These are phyloP conservation scores for Morone chrysops DNA, from an alignment of 2,113 vertebrate genomes.

Conservation along the genomic window DNA sequence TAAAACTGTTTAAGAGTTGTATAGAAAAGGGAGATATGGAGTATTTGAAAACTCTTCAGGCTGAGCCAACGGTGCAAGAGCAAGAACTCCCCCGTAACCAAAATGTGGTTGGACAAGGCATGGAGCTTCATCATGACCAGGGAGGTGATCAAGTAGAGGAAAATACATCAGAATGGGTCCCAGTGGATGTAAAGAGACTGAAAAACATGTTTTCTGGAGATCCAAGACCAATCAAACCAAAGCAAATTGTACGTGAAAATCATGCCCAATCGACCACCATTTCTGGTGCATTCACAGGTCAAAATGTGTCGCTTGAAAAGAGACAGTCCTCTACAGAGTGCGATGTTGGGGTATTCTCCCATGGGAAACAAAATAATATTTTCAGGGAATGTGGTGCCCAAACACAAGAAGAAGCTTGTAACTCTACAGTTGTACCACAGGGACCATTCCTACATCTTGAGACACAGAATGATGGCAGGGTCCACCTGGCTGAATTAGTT, in stretches of 20 bases:
- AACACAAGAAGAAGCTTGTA: constrained; percentile 15
- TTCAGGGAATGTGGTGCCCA: constrained; percentile 31
- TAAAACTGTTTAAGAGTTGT: constrained; percentile 90
- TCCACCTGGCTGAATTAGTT: constrained; percentile 60
- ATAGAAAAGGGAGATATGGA: constrained; percentile 92
- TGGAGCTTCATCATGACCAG: constrained; percentile 54
- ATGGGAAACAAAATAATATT: constrained; percentile 52
- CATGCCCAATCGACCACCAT: constrained; percentile 1
- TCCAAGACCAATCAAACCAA: constrained; percentile 33
- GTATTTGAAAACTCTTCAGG: constrained; percentile 88
- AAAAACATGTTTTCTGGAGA: constrained; percentile 79
- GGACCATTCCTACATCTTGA: constrained; percentile 28
- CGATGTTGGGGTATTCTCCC: neutral
- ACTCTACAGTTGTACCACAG: constrained; percentile 53
- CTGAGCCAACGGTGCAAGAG: constrained; percentile 82
- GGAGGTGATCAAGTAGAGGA: constrained; percentile 66
- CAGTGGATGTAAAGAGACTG: constrained; percentile 78
- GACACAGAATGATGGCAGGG: constrained; percentile 13
- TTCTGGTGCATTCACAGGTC: constrained; percentile 31
- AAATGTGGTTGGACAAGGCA: constrained; percentile 18
- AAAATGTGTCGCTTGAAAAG: constrained; percentile 26
- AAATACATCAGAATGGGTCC: constrained; percentile 69
- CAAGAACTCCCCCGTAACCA: constrained; percentile 32
- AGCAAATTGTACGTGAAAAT: constrained; percentile 42
- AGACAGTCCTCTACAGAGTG: neutral